These are phyloP conservation scores for Puntigrus tetrazona DNA, from an alignment of 2,113 vertebrate species.

Conservation along the genomic window DNA sequence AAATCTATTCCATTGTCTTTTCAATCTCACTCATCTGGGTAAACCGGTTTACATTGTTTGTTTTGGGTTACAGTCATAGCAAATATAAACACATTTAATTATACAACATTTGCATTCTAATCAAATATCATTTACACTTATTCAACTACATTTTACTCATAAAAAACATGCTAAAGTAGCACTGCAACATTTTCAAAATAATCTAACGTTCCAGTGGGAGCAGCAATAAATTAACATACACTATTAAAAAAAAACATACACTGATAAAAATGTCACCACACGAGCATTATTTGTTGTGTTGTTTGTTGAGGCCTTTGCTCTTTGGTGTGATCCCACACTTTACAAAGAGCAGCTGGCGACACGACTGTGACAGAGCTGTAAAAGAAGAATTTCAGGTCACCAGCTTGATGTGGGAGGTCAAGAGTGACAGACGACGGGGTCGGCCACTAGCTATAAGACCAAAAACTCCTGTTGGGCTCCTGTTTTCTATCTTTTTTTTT, in stretches of 20 bases:
- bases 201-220: neutral
- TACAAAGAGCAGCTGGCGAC: conserved; percentile 55
- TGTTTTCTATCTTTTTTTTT: neutral
- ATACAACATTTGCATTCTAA: neutral
- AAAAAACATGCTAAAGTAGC: neutral
- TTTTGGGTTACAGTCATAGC: neutral
- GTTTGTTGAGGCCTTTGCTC: neutral
- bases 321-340: conserved; percentile 14
- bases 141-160: neutral
- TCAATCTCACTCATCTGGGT: neutral
- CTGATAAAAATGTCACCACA: neutral
- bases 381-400: conserved; percentile 65
- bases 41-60: conserved; percentile 4
- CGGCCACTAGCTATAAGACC: conserved; percentile 32
- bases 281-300: neutral
- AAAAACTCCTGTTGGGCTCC: conserved; percentile 1
- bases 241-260: too few species aligned
- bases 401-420: conserved; percentile 48
- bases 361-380: conserved; percentile 56
- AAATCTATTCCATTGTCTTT: neutral
- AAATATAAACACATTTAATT: neutral
- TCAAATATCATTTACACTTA: neutral
- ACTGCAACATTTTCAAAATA: neutral
- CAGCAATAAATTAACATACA: too few species aligned
- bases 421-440: conserved; percentile 59